A percentile compares a stretch with the other conserved stretches of the same genome.
Conservation (phyloP, 64 coral and sea anemone genomes). For the Cladopsammia gracilis region DNA sequence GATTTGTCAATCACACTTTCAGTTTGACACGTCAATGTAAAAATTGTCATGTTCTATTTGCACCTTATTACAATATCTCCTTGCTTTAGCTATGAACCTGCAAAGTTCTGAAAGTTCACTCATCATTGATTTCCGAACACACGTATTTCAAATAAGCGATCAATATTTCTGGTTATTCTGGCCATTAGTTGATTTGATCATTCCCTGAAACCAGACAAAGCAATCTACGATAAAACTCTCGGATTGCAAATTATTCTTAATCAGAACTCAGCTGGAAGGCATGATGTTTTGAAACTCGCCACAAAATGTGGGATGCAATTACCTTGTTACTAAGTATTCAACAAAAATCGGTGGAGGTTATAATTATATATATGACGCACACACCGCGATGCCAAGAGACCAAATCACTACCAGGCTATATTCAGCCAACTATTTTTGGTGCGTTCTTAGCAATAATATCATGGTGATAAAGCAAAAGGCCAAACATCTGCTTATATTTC, state of each 20-base stretch:
- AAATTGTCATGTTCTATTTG: too few species aligned
- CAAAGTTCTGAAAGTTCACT: not conserved
- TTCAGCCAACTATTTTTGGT: too few species aligned
- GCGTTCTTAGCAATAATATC: too few species aligned
- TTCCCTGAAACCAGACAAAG: conserved; percentile 2
- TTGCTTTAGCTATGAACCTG: not conserved
- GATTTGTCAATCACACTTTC: too few species aligned
- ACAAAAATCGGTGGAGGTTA: not conserved
- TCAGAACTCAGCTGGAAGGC: conserved; percentile 27
- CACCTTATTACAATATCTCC: conserved; percentile 15
- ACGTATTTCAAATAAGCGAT: not conserved
- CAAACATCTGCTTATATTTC: too few species aligned
- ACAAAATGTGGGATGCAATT: conserved; percentile 6
- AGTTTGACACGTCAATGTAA: too few species aligned
- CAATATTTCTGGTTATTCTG: not conserved
- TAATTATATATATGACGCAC: not conserved
- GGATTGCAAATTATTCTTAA: not conserved
- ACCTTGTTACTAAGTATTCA: not conserved
- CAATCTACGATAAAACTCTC: not conserved
- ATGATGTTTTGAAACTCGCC: not conserved
- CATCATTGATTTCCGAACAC: not conserved
- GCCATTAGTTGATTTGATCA: conserved; percentile 6
- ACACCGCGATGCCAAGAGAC: too few species aligned
- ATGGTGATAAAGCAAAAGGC: too few species aligned
- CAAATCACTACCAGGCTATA: too few species aligned